Evolutionary conservation across 1,140 invertebrate genomes (phyloP), one percentile per base, ranked within the genome.

Genomic region (Episyrphus balteatus): DNA sequence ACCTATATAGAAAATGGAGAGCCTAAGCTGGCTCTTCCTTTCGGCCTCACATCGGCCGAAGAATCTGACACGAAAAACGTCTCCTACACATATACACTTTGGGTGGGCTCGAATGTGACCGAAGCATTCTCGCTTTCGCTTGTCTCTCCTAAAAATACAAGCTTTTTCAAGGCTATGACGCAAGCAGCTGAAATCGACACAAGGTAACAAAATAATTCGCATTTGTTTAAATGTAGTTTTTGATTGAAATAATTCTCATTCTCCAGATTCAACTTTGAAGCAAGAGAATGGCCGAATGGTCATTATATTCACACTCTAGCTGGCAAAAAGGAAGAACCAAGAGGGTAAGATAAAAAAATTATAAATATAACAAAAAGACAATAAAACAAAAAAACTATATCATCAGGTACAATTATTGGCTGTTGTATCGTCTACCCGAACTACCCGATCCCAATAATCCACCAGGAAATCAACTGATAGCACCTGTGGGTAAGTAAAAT

Each of bases 241-340:
- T 26, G 30, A 46, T 31, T 40, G 13, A 38, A 26, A 8, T 7
- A 41, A 17, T 33, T 40, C 21, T 26, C 8, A 5, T 26, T 26
- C 3, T n/a, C 13, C 17, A 67, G 65, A 58, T 77, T 77, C 58
- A 70, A 83, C 56, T 88, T 87, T 59, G 78, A 81, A 46, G 84
- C 87, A 1, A 83, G 84, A 26, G 83, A 88, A 62, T 92, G 88
- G 88, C 87, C 87, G 1, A 90, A 90, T 57, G 88, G 88, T 2
- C 87, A 91, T 58, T 91, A 92, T 63, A 84, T 92, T 19, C 87
- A 91, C 66, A 90, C 86, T 5, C 70, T 92, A 37, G 83, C 83
- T n/a, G 86, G 86, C 1, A 83, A 83, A 53, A 84, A 86, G 57
- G 88, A 91, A 58, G 84, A 89, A 59, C 86, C 86, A 0, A 82